Percentiles rank a stretch among this genome's conserved stretches.
phyloP scores from a whole-genome alignment of 2,113 vertebrate genomes.

The Pyxicephalus adspersus region DNA sequence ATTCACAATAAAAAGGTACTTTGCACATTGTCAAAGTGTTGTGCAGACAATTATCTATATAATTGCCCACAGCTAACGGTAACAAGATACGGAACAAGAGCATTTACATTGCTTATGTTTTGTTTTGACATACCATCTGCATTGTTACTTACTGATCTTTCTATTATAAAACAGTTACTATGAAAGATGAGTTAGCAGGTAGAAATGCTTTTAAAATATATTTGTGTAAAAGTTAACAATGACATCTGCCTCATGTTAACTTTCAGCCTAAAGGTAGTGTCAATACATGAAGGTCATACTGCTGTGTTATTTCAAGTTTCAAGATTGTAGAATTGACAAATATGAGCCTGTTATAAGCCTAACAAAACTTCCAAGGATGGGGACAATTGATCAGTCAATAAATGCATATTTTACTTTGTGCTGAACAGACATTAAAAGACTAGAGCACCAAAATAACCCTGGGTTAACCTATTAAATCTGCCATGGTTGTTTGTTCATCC shows the following conservation, averaged over 20 bases:
- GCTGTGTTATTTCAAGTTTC: not conserved
- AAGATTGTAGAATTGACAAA: not conserved
- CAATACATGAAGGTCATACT: constrained; percentile 17
- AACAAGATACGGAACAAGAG: too few species aligned
- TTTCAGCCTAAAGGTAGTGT: not conserved
- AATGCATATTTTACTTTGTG: constrained; percentile 21
- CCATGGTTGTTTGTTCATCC: constrained; percentile 34
- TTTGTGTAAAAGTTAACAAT: not conserved
- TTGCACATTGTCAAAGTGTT: too few species aligned
- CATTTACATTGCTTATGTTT: too few species aligned
- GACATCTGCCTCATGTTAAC: not conserved
- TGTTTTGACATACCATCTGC: too few species aligned
- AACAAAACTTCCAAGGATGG: constrained; percentile 24
- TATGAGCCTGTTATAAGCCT: not conserved
- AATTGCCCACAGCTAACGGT: too few species aligned
- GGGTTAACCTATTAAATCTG: constrained; percentile 41
- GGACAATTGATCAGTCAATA: constrained; percentile 28
- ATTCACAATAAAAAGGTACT: too few species aligned
- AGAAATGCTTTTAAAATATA: not conserved
- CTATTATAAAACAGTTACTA: not conserved
- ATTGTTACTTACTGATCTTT: not conserved
- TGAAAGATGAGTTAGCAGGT: not conserved
- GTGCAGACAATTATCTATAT: too few species aligned
- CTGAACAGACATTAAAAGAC: constrained; percentile 26
- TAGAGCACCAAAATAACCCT: constrained; percentile 33